Base-by-base conservation (phyloP, 2,888 invertebrate species). In the Pseudococcus longispinus region DNA sequence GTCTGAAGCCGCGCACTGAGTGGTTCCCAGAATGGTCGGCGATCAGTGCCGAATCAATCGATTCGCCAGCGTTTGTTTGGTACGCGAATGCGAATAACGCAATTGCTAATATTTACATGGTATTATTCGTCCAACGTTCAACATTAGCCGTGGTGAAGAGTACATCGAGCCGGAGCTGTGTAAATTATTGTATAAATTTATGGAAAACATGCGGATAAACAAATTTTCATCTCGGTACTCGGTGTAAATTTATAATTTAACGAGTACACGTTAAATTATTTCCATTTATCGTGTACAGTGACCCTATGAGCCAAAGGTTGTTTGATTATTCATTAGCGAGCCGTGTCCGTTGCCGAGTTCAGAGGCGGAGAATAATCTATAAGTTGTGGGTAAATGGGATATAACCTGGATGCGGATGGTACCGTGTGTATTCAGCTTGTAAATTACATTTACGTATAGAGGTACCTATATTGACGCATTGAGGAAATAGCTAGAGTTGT, bases 1-100 rank as follows among this genome's bases (percentile, higher is more conserved):
- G 84, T 55, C 84, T 84, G 84, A 60, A 84, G 84, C 84, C 55
- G 60, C 26, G 23, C 60, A 29, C 15, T n/a, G 51, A 83, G 83
- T 83, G 83, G 74, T 74, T 74, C 74, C 32, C 74, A 74, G 74
- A 74, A 74, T 32, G 42, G 8, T 80, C 42, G 9, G 2, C 3
- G 1, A 13, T 42, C 5, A 8, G 3, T 42, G 77, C 42, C 70
- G 70, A 29, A 29, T 70, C 70, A 23, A 23, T 60, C 60, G 20
- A 60, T 23, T 23, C 20, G 20, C 13, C 23, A 8, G 60, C 23
- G 23, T 8, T 60, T 60, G 23, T 60, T 23, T 6, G 20, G 20
- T 60, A 51, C 18, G 60, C 60, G 23, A 60, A 23, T 23, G 11
- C 60, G 60, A n/a, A n/a, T n/a, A 51, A 3, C n/a, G 3, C 9